These are phyloP conservation scores for Eueremaeus valkanovi DNA, from an alignment of 2,888 invertebrate genomes.

Conservation along the genomic window DNA sequence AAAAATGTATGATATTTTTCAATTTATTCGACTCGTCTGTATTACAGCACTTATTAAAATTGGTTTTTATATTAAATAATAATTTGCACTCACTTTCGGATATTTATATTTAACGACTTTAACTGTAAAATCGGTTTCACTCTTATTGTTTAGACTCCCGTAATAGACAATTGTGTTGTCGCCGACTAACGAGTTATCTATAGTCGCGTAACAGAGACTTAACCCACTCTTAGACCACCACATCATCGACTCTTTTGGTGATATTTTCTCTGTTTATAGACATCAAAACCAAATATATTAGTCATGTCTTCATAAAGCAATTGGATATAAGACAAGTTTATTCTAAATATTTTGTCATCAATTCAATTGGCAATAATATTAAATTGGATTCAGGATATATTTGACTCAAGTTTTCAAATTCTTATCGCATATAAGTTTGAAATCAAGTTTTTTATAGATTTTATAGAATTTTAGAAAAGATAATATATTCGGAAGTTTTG, in stretches of 20 bases:
- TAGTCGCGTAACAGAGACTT: conserved; percentile 26
- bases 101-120: conserved; percentile 22
- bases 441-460: no score
- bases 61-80: not conserved
- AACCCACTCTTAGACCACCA: conserved; percentile 31
- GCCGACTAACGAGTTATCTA: conserved; percentile 31
- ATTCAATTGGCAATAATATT: no score
- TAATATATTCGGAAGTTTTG: no score
- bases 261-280: conserved; percentile 23
- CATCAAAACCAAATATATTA: not conserved
- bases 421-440: no score
- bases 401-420: not conserved
- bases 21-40: not conserved
- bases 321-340: not conserved
- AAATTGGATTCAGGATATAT: not conserved
- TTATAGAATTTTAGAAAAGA: no score
- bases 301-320: not conserved
- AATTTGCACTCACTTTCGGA: conserved; percentile 25
- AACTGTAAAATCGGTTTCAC: conserved; percentile 15
- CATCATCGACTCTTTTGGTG: not conserved
- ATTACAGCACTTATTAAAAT: conserved; percentile 1
- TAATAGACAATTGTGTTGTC: conserved; percentile 30
- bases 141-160: conserved; percentile 4
- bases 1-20: not conserved
- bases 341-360: not conserved